Percentiles rank a stretch among this genome's conserved stretches.
Conservation (phyloP, 2,797 vertebrate species). For the Sebastes minor region DNA sequence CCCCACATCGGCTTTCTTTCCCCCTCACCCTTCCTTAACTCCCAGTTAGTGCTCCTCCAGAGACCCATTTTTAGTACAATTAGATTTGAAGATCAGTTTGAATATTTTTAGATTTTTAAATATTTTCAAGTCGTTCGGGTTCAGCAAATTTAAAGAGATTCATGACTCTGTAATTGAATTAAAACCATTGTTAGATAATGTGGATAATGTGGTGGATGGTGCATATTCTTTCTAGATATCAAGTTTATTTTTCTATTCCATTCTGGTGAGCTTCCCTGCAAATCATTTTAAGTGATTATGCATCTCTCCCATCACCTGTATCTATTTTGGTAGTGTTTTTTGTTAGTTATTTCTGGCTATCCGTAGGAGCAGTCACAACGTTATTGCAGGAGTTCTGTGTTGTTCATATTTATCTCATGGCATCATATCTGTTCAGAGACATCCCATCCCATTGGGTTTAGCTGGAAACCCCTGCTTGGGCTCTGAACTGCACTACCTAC, state of each 20-base stretch:
- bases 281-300: neutral
- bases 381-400: neutral
- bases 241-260: neutral
- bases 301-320: neutral
- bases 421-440: conserved; percentile 14
- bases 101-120: neutral
- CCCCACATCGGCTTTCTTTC: conserved; percentile 18
- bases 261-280: neutral
- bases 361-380: neutral
- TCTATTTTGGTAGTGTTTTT: neutral
- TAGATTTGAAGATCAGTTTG: neutral
- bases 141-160: neutral
- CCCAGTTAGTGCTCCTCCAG: neutral
- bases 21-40: neutral
- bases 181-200: neutral
- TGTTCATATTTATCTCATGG: conserved; percentile 15
- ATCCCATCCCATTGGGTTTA: conserved; percentile 20
- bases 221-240: neutral
- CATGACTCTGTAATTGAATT: neutral
- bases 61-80: neutral
- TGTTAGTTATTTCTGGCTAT: neutral
- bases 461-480: conserved; percentile 37
- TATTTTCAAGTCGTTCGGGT: neutral
- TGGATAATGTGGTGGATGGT: neutral
- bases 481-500: conserved; percentile 59